A percentile compares a stretch with the other conserved stretches of the same genome.
These are phyloP conservation scores for Egretta garzetta DNA, from an alignment of 2,113 vertebrate genomes.

Conservation along the genomic window DNA sequence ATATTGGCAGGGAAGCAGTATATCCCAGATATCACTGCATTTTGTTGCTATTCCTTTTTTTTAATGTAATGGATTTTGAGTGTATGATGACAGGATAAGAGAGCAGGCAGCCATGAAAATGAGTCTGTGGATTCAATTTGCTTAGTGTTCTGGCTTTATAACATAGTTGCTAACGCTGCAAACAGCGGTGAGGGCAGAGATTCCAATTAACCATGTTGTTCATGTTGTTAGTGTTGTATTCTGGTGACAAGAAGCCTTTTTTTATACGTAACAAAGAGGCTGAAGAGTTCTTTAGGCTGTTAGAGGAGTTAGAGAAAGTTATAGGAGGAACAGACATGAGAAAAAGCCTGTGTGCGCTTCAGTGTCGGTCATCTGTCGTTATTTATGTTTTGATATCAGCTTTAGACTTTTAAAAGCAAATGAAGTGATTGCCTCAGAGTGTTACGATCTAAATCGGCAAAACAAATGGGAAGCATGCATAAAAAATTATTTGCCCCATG, in stretches of 20 bases:
- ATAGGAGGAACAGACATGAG: not conserved
- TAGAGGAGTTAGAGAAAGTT: not conserved
- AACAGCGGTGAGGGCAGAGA: not conserved
- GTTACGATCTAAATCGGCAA: not conserved
- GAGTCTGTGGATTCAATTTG: not conserved
- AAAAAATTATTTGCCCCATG: not conserved
- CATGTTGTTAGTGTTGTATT: not conserved
- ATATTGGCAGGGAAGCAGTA: not conserved
- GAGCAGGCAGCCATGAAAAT: not conserved
- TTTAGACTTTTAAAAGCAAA: not conserved
- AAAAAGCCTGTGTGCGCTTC: not conserved
- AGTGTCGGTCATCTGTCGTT: not conserved
- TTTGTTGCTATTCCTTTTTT: not conserved
- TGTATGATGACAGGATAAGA: not conserved
- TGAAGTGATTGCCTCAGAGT: not conserved
- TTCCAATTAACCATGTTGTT: not conserved
- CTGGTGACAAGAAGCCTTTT: not conserved
- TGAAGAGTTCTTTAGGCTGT: not conserved
- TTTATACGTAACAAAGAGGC: not conserved
- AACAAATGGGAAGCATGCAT: not conserved
- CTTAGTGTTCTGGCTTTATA: not conserved
- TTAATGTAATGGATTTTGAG: not conserved
- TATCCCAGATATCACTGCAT: not conserved
- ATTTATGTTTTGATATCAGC: not conserved
- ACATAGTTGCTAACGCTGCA: not conserved